Base-by-base conservation (phyloP, 2,113 vertebrate genomes). In the Poecilia latipinna region DNA sequence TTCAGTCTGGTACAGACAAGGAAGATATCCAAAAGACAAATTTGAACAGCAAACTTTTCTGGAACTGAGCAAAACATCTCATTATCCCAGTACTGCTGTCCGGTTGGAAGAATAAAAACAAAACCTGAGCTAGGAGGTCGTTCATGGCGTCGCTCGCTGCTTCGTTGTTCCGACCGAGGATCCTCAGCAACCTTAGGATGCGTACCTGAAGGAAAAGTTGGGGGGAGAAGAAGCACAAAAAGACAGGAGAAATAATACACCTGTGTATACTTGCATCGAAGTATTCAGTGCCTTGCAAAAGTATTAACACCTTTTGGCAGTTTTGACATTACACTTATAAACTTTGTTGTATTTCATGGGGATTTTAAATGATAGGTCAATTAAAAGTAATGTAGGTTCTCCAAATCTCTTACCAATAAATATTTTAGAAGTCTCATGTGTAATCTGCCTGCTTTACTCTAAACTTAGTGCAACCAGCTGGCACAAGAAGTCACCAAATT, bases 91-190 rank as follows among this genome's bases (percentile, higher is more conserved):
- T 32, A 17, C 6, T 8, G 61, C 7, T 33, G 7, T 24, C 3
- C 19, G 32, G 31, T n/a, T 54, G 8, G 63, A n/a, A 37, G n/a
- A 19, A 60, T 33, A 33, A 44, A 70, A 3, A 33, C 12, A 8
- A 33, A 60, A 97, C 96, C 96, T 97, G 96, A 72, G 96, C 96
- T 22, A 97, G 91, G 13, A 96, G 85, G 86, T 97, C 96, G 29
- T 96, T 96, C 96, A 97, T 96, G 51, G 93, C 90, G 17, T 97
- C 96, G 33, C 96, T 97, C 39, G 94, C 94, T 12, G 88, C 72
- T 29, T 96, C 95, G 0, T 96, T 95, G 84, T 95, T 95, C 78
- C 77, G 94, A 26, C 96, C 96, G 29, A 97, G 92, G 82, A 96
- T 95, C 82, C 95, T 94, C 83, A 97, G 93, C 75, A 97, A 89